A percentile compares a stretch with the other conserved stretches of the same genome.
phyloP scores from a whole-genome alignment of 2,113 vertebrate species.

The Vireo altiloquus region DNA sequence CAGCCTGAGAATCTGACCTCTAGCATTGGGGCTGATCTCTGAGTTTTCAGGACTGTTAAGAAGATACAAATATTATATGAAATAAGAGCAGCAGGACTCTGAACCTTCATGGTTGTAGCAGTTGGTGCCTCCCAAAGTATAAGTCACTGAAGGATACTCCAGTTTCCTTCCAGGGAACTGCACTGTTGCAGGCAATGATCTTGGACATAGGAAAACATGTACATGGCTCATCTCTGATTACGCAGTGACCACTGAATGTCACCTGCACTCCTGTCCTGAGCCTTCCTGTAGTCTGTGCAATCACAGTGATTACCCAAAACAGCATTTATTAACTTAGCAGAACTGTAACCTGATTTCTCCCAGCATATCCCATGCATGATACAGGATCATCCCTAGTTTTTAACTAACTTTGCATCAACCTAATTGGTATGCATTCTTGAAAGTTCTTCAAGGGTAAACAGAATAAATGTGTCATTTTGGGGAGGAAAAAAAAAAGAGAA shows the following conservation, averaged over 20 bases:
- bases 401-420: not conserved
- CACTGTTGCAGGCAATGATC: not conserved
- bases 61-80: not conserved
- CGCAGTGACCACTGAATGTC: not conserved
- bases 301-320: not conserved
- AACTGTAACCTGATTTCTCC: not conserved
- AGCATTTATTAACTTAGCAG: not conserved
- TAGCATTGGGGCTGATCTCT: not conserved
- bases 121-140: not conserved
- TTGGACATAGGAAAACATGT: not conserved
- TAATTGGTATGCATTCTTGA: not conserved
- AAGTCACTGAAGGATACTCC: not conserved
- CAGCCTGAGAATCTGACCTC: not conserved
- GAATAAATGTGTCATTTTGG: not conserved
- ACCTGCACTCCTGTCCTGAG: not conserved
- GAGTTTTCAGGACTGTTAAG: not conserved
- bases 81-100: not conserved
- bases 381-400: not conserved
- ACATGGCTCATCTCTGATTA: not conserved
- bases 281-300: not conserved
- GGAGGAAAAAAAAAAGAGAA: not conserved
- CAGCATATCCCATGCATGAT: not conserved
- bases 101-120: not conserved
- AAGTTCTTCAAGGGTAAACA: not conserved
- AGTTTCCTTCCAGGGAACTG: not conserved